These are phyloP conservation scores for Monopterus albus DNA, from an alignment of 2,113 vertebrate genomes.

Conservation along the genomic window DNA sequence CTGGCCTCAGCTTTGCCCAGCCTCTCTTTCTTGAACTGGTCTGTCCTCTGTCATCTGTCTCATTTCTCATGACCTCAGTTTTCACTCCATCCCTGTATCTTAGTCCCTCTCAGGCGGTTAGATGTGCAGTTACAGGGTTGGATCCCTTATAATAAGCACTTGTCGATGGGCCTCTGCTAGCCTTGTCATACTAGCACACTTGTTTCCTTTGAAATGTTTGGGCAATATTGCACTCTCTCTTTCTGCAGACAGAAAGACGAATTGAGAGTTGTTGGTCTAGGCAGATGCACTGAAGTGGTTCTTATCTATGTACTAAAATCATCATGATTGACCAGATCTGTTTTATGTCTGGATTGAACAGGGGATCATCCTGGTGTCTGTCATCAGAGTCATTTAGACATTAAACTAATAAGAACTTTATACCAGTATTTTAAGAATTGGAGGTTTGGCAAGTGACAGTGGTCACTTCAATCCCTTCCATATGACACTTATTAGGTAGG, in stretches of 20 bases:
- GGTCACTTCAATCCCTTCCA: constrained; percentile 90
- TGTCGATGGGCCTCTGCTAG: constrained; percentile 74
- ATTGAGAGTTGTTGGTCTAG: no score
- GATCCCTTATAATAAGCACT: constrained; percentile 76
- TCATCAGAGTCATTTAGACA: constrained; percentile 4
- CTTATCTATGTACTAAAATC: neutral
- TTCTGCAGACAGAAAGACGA: neutral
- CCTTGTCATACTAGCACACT: constrained; percentile 45
- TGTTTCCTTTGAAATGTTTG: constrained; percentile 30
- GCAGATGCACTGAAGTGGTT: neutral
- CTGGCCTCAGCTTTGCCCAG: constrained; percentile 24
- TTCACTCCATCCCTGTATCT: constrained; percentile 61
- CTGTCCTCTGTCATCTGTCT: constrained; percentile 74
- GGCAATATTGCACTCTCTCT: neutral
- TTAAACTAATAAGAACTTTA: neutral
- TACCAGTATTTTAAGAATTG: neutral
- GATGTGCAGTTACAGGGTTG: constrained; percentile 68
- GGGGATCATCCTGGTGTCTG: constrained; percentile 7
- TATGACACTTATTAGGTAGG: constrained; percentile 95
- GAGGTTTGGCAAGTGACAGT: constrained; percentile 71
- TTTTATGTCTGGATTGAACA: neutral
- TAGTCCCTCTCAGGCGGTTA: constrained; percentile 51
- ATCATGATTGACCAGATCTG: neutral
- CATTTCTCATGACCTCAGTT: constrained; percentile 70
- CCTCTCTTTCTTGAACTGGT: constrained; percentile 31